These are phyloP conservation scores for Phortica magna DNA, from an alignment of 2,888 invertebrate genomes.

Conservation along the genomic window DNA sequence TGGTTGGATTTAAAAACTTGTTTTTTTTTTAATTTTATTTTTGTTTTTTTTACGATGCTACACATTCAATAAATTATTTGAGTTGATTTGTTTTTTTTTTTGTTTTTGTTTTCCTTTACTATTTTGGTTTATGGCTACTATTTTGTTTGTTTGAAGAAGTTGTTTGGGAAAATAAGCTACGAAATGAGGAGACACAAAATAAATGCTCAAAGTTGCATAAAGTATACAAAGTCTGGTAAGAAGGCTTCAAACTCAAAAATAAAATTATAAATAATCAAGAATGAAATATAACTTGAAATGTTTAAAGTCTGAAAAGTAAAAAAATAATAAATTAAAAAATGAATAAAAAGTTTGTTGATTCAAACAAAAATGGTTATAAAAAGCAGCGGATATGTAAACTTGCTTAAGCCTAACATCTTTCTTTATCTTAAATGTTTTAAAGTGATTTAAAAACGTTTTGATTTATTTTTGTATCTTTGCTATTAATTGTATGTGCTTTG, in stretches of 20 bases:
- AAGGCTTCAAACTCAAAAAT: not conserved
- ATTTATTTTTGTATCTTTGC: constrained; percentile 10
- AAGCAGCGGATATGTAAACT: constrained; percentile 29
- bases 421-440: not conserved
- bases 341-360: not conserved
- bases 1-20: constrained; percentile 1
- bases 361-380: not conserved
- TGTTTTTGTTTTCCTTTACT: not conserved
- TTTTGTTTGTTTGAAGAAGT: not conserved
- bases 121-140: not conserved
- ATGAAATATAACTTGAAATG: not conserved
- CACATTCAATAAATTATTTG: constrained; percentile 29
- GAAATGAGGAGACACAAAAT: no score
- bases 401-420: constrained; percentile 27
- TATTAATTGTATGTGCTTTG: not conserved
- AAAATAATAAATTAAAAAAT: not conserved
- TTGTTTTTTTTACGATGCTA: constrained; percentile 1
- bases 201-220: no score
- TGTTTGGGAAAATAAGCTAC: no score
- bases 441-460: constrained; percentile 11
- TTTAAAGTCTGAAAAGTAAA: not conserved
- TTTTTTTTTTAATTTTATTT: not conserved
- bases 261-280: not conserved
- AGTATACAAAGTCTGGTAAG: no score
- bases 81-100: not conserved